Conservation (phyloP, 2,113 vertebrate species). For the Microtus oregoni region DNA sequence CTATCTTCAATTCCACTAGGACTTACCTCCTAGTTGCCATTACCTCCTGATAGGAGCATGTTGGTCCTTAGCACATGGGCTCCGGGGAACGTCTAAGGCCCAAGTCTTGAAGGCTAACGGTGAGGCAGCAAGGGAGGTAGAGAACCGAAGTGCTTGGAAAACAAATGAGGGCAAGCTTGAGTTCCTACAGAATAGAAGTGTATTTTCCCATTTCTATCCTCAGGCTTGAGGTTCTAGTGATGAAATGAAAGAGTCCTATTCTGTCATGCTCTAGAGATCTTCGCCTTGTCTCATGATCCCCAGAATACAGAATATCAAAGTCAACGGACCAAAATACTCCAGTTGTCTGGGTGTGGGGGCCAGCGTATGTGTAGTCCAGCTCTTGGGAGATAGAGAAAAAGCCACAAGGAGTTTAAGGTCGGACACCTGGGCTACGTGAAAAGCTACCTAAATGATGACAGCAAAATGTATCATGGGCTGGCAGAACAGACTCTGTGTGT, state of each 20-base stretch:
- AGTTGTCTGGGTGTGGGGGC: neutral
- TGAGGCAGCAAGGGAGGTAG: neutral
- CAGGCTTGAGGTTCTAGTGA: conserved; percentile 46
- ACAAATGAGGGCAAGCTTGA: conserved; percentile 14
- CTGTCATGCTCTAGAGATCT: neutral
- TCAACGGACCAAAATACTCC: neutral
- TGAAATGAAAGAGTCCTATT: neutral
- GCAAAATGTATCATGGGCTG: neutral
- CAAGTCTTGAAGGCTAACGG: neutral
- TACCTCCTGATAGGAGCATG: neutral
- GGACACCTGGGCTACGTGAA: neutral
- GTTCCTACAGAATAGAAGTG: conserved; percentile 8
- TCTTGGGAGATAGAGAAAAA: neutral
- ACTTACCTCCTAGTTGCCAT: neutral
- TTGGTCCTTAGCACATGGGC: neutral
- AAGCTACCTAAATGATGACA: neutral
- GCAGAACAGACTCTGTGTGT: neutral
- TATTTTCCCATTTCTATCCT: conserved; percentile 53
- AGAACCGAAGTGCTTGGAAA: conserved; percentile 4
- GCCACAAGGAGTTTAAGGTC: neutral
- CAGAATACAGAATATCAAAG: neutral
- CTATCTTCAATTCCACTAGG: neutral
- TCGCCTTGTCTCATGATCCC: neutral
- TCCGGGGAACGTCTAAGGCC: neutral
- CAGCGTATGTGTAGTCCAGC: rapidly evolving